Conservation (phyloP, 2,797 vertebrate genomes). For the Leuciscus waleckii region DNA sequence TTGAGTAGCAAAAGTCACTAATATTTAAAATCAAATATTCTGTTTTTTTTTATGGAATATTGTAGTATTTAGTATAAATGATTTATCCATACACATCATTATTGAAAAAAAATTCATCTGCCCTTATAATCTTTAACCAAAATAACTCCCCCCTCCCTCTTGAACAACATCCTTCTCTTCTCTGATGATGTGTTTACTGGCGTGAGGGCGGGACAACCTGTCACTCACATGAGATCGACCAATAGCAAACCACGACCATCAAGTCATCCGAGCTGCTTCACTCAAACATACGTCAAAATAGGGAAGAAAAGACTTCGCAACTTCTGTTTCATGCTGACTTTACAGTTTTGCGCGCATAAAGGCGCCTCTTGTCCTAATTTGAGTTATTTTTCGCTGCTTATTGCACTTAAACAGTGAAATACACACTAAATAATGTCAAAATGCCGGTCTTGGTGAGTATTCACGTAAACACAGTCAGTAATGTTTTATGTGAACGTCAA, state of each 20-base stretch:
- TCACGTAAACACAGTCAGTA: no score
- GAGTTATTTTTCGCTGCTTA: no score
- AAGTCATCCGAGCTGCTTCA: neutral
- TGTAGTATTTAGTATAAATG: neutral
- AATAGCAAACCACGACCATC: neutral
- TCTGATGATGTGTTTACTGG: neutral
- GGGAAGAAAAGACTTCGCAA: neutral
- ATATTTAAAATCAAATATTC: neutral
- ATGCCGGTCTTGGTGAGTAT: no score
- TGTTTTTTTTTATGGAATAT: neutral
- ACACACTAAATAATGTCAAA: no score
- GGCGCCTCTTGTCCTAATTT: no score
- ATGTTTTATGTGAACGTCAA: no score
- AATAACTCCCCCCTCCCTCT: neutral
- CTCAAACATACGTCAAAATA: neutral
- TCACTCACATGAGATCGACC: neutral
- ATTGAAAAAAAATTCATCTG: no score
- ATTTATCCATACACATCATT: no score
- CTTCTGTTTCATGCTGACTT: neutral
- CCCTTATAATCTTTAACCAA: no score
- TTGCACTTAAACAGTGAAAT: no score
- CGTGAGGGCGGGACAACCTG: neutral
- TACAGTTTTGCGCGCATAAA: neutral
- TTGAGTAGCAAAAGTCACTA: neutral
- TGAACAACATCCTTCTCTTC: neutral